Base-by-base conservation (phyloP, 2,113 vertebrate genomes). In the Trinectes maculatus region DNA sequence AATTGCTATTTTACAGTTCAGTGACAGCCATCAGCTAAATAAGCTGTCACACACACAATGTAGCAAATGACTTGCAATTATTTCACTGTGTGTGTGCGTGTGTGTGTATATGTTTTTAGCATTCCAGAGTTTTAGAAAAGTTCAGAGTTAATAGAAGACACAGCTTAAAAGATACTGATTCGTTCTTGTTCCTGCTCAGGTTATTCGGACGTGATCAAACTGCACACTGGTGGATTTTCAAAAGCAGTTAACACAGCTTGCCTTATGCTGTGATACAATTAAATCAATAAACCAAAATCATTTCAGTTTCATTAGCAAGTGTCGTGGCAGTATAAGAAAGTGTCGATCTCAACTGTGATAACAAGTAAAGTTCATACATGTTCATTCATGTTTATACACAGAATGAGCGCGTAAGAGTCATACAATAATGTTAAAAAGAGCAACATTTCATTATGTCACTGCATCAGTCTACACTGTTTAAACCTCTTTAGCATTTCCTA, bases 1-100 rank as follows among this genome's bases (percentile, higher is more conserved):
- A 87, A 83, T 90, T 87, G 78, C 68, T 77, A 78, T 82, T 82
- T 80, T 80, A 77, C 78, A 84, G 70, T 87, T 84, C 84, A 75
- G 67, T 65, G 82, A 64, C 80, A 84, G 82, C 55, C 71, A 68
- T 84, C 80, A 79, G 78, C 80, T 80, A 73, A 85, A 90, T 86
- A 81, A 84, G 71, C 77, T 80, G 84, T 84, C 87, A 85, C n/a
- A 66, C 8, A 9, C 60, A 40, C 56, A 49, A 57, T 39, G 37
- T 28, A 60, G 67, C 13, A 8, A 56, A 54, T 67, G 61, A 71
- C 62, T 73, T 10, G 28, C 77, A 85, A 77, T 86, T 86, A 82
- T 64, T 53, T 59, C 22, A 58, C 53, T 28, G 29, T 55, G 49
- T n/a, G n/a, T n/a, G n/a, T n/a, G n/a, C n/a, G n/a, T n/a, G n/a